These are phyloP conservation scores for Odontamblyopus rebecca DNA, from an alignment of 2,797 vertebrate genomes.

Conservation along the genomic window DNA sequence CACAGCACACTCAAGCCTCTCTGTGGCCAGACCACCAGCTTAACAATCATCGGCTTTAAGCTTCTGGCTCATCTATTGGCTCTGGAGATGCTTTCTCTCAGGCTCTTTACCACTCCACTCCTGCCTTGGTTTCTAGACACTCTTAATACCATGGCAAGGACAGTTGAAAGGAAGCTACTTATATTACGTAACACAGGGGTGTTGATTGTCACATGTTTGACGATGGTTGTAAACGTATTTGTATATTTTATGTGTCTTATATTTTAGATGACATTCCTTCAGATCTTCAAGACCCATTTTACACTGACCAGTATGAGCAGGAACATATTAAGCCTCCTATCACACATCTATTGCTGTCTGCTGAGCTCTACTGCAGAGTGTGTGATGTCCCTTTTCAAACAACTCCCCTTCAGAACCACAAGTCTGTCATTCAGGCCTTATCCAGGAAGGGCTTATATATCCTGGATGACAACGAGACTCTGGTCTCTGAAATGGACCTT, in stretches of 20 bases:
- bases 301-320: slow-evolving; percentile 94
- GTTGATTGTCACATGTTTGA: slow-evolving; percentile 28
- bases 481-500: slow-evolving; percentile 88
- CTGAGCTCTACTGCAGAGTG: slow-evolving; percentile 91
- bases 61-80: slow-evolving; percentile 18
- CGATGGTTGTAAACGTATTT: slow-evolving; percentile 5
- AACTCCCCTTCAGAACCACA: slow-evolving; percentile 84
- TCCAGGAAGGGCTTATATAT: slow-evolving; percentile 91
- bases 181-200: slow-evolving; percentile 47
- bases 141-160: slow-evolving; percentile 44
- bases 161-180: slow-evolving; percentile 19
- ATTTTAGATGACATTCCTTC: slow-evolving; percentile 87
- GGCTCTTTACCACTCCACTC: slow-evolving; percentile 24
- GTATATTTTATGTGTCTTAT: background rate
- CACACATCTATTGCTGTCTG: slow-evolving; percentile 87
- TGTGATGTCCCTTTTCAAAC: slow-evolving; percentile 88
- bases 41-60: slow-evolving; percentile 51
- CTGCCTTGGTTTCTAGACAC: slow-evolving; percentile 35
- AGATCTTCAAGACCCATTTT: slow-evolving; percentile 92
- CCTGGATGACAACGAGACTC: slow-evolving; percentile 86
- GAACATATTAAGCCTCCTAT: slow-evolving; percentile 95
- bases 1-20: slow-evolving; percentile 27
- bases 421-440: slow-evolving; percentile 89
- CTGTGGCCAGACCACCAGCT: slow-evolving; percentile 46
- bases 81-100: slow-evolving; percentile 3